phyloP scores from a whole-genome alignment of 1,140 invertebrate genomes.

The Nasonia vitripennis region DNA sequence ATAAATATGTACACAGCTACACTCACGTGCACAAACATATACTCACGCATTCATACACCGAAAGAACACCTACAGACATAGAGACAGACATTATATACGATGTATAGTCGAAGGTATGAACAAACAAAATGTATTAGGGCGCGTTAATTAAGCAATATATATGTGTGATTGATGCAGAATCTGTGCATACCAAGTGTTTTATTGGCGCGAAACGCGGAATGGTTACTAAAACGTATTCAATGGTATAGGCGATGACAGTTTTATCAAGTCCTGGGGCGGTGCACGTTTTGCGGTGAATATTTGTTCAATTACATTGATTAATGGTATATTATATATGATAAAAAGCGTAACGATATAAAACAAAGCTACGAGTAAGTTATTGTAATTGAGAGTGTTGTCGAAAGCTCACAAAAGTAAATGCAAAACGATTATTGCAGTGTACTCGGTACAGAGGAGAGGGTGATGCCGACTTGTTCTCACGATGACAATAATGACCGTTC shows the following conservation, averaged over 20 bases:
- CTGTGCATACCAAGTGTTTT: background rate
- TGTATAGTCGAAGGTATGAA: background rate
- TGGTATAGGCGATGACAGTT: background rate
- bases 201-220: slow-evolving; percentile 11
- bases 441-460: slow-evolving; percentile 53
- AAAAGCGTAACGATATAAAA: slow-evolving; percentile 10
- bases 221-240: background rate
- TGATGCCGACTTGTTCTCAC: slow-evolving; percentile 65
- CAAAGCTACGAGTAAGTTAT: background rate
- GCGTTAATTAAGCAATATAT: slow-evolving; percentile 43
- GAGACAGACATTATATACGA: background rate
- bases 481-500: slow-evolving; percentile 71
- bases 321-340: background rate
- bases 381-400: background rate
- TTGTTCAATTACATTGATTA: slow-evolving; percentile 12
- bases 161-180: slow-evolving; percentile 1
- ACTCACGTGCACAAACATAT: background rate
- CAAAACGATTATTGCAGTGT: background rate
- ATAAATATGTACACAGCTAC: slow-evolving; percentile 49
- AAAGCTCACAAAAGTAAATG: slow-evolving; percentile 4
- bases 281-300: slow-evolving; percentile 2
- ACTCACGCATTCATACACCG: background rate
- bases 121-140: slow-evolving; percentile 28
- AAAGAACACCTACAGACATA: background rate
- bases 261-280: slow-evolving; percentile 4